Evolutionary conservation across 2,113 vertebrate species (phyloP).

Genomic region (Dermatemys mawii): DNA sequence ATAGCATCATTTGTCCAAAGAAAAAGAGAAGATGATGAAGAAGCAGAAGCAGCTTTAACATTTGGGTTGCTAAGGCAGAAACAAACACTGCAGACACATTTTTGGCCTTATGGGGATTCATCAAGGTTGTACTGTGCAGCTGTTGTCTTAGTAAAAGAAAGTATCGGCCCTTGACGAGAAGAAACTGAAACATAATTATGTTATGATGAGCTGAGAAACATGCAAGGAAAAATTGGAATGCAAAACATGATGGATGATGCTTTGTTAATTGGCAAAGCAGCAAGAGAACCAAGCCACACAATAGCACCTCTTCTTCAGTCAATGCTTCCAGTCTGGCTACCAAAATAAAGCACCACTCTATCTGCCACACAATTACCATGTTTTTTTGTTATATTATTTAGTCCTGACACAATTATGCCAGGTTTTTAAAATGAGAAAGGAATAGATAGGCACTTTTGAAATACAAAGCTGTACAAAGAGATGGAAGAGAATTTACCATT

Average conservation of each 20-base stretch:
- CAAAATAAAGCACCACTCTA: slow-evolving; percentile 3
- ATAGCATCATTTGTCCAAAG: slow-evolving; percentile 40
- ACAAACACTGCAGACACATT: slow-evolving; percentile 58
- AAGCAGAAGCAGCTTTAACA: slow-evolving; percentile 23
- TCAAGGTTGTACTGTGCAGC: slow-evolving; percentile 77
- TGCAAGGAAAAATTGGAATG: slow-evolving; percentile 73
- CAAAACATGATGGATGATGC: slow-evolving; percentile 65
- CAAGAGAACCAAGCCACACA: slow-evolving; percentile 13
- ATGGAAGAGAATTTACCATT: not conserved
- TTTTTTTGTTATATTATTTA: slow-evolving; percentile 1
- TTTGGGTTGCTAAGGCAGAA: slow-evolving; percentile 66
- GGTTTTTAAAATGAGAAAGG: slow-evolving; percentile 40
- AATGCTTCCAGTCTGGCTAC: slow-evolving; percentile 61
- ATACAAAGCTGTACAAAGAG: not conserved
- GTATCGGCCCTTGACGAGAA: slow-evolving; percentile 67
- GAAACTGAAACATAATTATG: slow-evolving; percentile 74
- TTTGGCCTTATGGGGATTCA: slow-evolving; percentile 67
- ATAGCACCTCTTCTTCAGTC: slow-evolving; percentile 43
- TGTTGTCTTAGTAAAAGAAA: slow-evolving; percentile 74
- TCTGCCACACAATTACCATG: not conserved
- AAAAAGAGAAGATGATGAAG: not conserved
- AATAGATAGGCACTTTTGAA: not conserved
- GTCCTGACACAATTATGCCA: not conserved
- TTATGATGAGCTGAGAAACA: slow-evolving; percentile 77
- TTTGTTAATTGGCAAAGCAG: slow-evolving; percentile 64